Conservation (phyloP, 2,888 invertebrate genomes). For the Tipula lateralis region DNA sequence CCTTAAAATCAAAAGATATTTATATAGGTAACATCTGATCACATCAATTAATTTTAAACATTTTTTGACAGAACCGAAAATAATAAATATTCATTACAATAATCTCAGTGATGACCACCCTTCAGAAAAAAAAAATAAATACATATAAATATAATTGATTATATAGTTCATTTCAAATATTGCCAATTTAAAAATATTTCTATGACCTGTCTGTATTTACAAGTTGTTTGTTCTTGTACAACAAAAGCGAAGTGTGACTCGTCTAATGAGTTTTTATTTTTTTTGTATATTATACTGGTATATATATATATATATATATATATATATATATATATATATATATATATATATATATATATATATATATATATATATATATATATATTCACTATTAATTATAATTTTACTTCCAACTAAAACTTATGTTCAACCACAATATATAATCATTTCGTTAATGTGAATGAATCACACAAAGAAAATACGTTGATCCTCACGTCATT, state of each 20-base stretch:
- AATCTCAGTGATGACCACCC: neutral
- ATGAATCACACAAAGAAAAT: too few relatives aligned
- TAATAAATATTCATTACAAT: neutral
- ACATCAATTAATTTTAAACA: neutral
- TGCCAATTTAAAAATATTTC: neutral
- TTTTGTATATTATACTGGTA: neutral
- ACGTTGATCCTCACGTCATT: too few relatives aligned
- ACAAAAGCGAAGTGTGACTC: neutral
- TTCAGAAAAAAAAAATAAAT: neutral
- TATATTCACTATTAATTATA: neutral
- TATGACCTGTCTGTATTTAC: neutral
- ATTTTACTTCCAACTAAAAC: too few relatives aligned
- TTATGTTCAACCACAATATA: too few relatives aligned
- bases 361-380: constrained; percentile 26
- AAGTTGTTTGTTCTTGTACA: neutral
- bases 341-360: constrained; percentile 26
- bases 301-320: constrained; percentile 25
- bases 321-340: constrained; percentile 26
- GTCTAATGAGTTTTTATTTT: neutral
- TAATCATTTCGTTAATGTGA: too few relatives aligned
- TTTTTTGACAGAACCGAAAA: neutral
- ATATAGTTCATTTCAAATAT: neutral
- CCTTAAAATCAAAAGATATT: too few relatives aligned
- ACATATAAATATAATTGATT: neutral
- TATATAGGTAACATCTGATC: too few relatives aligned